phyloP scores from a whole-genome alignment of 1,140 invertebrate species.

The Bombus balteatus region DNA sequence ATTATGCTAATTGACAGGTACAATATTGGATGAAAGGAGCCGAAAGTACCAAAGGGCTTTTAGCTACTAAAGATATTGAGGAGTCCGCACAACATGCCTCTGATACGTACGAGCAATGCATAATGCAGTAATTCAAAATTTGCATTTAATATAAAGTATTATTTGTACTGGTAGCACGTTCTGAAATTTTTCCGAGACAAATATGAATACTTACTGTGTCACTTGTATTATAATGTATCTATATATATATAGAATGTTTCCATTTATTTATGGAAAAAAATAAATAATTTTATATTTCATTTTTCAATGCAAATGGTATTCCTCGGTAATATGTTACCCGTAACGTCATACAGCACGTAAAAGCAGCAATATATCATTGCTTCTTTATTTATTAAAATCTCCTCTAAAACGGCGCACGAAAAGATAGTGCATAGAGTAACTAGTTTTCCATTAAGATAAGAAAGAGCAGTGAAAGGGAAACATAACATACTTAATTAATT shows the following conservation, averaged over 20 bases:
- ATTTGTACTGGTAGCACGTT: not conserved
- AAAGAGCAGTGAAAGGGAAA: not conserved
- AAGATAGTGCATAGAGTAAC: not conserved
- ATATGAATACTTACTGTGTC: not conserved
- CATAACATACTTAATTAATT: conserved; percentile 7
- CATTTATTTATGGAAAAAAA: conserved; percentile 15
- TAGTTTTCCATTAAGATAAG: not conserved
- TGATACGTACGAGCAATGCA: conserved; percentile 72
- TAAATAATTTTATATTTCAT: conserved; percentile 42
- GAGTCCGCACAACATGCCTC: conserved; percentile 57
- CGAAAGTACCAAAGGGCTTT: conserved; percentile 84
- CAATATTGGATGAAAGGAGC: conserved; percentile 84
- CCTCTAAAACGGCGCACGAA: not conserved
- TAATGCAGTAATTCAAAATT: conserved; percentile 70
- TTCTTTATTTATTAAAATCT: conserved; percentile 11
- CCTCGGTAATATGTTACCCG: not conserved
- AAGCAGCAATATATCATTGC: not conserved
- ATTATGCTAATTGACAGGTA: conserved; percentile 73
- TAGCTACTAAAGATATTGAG: conserved; percentile 77
- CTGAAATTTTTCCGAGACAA: not conserved
- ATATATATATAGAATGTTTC: conserved; percentile 4
- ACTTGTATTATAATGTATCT: not conserved
- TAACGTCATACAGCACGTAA: not conserved
- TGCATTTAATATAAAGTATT: not conserved
- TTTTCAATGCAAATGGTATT: not conserved